Conservation (phyloP, 2,888 invertebrate species). For the Cylindroiulus punctatus region DNA sequence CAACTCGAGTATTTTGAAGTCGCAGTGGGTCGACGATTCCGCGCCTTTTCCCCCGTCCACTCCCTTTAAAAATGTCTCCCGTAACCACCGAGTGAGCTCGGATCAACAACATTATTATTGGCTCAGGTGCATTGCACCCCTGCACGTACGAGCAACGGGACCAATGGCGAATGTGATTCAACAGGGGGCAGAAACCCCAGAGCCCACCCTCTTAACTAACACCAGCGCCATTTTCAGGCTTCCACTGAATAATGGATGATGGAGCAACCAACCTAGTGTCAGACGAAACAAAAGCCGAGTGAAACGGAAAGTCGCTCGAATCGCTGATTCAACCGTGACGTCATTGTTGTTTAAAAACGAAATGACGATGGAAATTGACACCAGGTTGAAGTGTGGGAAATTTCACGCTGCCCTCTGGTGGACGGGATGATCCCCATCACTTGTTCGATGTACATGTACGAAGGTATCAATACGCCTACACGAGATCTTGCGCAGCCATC, state of each 20-base stretch:
- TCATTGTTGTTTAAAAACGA: neutral
- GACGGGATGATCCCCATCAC: no score
- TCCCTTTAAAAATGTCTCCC: neutral
- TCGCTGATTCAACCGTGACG: neutral
- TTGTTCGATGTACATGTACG: neutral
- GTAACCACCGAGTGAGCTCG: neutral
- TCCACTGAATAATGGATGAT: constrained; percentile 15
- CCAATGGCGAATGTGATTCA: constrained; percentile 26
- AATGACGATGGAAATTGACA: no score
- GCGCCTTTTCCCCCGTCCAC: neutral
- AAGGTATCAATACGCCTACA: no score
- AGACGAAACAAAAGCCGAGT: neutral
- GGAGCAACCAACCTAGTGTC: neutral
- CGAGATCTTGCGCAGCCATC: no score
- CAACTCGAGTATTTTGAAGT: no score
- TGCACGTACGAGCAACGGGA: constrained; percentile 16
- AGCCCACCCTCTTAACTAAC: constrained; percentile 3
- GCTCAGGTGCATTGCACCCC: constrained; percentile 28
- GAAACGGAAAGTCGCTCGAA: neutral
- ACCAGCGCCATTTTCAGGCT: neutral
- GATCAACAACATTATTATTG: constrained; percentile 42
- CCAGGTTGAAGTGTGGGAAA: no score
- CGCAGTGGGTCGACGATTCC: no score
- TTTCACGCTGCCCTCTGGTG: no score
- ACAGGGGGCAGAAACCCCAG: neutral